Base-by-base conservation (phyloP, 2,888 invertebrate species). In the Theretra japonica region DNA sequence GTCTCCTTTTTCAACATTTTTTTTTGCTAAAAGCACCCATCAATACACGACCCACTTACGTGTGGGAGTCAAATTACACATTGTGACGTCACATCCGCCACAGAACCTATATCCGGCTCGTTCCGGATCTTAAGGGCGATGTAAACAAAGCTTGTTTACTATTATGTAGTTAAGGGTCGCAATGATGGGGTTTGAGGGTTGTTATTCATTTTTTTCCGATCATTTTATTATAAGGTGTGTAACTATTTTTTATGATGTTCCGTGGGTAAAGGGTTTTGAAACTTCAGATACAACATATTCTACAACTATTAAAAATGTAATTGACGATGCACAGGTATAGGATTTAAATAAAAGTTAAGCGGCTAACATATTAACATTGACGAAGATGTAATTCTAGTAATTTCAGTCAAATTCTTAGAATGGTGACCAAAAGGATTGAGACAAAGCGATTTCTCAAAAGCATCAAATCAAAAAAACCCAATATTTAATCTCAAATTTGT, bases 91-190 rank as follows among this genome's bases (percentile, higher is more conserved):
- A 80, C 80, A 82, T 84, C 81, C 80, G 72, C 78, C 74, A 84
- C 84, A 81, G 79, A 83, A 84, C 81, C 84, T 75, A 85, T 86
- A 85, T 86, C 86, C 83, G 82, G 82, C 82, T 80, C 71, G 77
- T 81, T 83, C 82, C 79, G 85, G 83, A 80, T 80, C 80, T 77
- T 77, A 74, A 73, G 79, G 75, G 68, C 73, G 76, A 80, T 80
- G 74, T 82, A 83, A 84, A 83, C 82, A 86, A 85, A 85, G 82
- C 82, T 84, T 85, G 78, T 78, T 80, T 79, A 73, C 74, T 71
- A 74, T 70, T 69, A 74, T 70, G 75, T 80, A 79, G 75, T 79
- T 75, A 70, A 71, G 72, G 75, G 76, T 75, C 41, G 75, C 73
- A 80, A 82, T 81, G 72, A 75, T 71, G 72, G 74, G 74, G 72